These are phyloP conservation scores for Drosophila tanythrix DNA, from an alignment of 2,888 invertebrate species.

Conservation along the genomic window DNA sequence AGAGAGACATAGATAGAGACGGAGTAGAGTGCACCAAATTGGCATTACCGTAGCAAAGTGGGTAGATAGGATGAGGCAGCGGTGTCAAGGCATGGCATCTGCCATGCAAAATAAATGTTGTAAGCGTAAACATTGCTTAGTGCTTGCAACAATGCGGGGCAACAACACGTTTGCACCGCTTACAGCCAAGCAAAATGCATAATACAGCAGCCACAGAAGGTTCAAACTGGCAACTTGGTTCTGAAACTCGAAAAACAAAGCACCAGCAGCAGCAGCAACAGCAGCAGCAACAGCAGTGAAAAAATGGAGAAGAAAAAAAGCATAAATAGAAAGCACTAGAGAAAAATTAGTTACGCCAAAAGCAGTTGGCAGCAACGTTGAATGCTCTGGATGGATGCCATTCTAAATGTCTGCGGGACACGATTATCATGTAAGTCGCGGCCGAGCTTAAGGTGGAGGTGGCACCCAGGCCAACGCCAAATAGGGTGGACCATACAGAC, in stretches of 20 bases:
- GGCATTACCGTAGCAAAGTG: conserved; percentile 64
- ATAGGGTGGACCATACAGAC: not conserved
- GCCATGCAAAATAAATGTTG: conserved; percentile 80
- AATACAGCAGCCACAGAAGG: conserved; percentile 58
- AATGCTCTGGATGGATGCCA: conserved; percentile 58
- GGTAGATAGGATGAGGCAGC: not conserved
- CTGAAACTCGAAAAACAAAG: conserved; percentile 17
- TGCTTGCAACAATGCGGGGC: conserved; percentile 61
- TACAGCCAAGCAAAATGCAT: conserved; percentile 56
- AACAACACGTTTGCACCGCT: conserved; percentile 38
- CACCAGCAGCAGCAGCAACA: conserved; percentile 9
- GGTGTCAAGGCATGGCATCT: conserved; percentile 26
- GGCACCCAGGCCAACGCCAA: conserved; percentile 11
- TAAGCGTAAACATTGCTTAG: conserved; percentile 76
- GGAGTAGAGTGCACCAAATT: conserved; percentile 74
- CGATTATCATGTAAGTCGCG: conserved; percentile 69
- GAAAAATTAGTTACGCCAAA: conserved; percentile 79
- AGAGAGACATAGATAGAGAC: not conserved
- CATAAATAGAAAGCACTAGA: conserved; percentile 66
- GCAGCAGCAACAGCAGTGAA: conserved; percentile 22
- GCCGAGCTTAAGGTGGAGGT: conserved; percentile 15
- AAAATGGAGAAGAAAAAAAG: conserved; percentile 34
- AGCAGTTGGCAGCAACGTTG: conserved; percentile 61
- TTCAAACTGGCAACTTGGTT: conserved; percentile 32
- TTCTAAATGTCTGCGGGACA: conserved; percentile 77